Evolutionary conservation across 1,140 invertebrate genomes (phyloP), one percentile per base, ranked within the genome.

Genomic region (Caerostris darwini): DNA sequence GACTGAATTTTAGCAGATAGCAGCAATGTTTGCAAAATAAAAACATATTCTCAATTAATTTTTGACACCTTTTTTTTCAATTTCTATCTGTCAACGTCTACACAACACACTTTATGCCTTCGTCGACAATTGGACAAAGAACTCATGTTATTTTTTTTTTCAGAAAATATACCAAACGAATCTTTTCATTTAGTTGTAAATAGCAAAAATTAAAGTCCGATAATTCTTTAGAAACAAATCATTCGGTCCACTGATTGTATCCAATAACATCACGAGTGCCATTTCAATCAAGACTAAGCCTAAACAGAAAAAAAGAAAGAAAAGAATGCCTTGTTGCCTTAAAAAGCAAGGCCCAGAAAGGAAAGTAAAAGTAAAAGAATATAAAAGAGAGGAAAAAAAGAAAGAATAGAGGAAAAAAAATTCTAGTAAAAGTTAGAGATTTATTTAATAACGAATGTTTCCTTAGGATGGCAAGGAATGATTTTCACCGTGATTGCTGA

Each of bases 391-490:
- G 19, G 14, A 19, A 87, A 87, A 5, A 34, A 12, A 10, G 12
- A 90, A 57, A 4, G 17, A 50, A 69, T 4, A 19, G 3, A 90
- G 53, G 53, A 56, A 58, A 34, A 34, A 59, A 59, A 90, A 59
- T 7, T 71, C 10, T 5, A 91, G 56, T 91, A 82, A 91, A 91
- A 91, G 89, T 91, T 91, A 61, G 69, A 91, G 69, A 91, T 91
- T 91, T 91, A 81, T 81, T 91, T 91, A 91, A 91, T 91, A 91
- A 91, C 69, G 89, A 90, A 69, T 90, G 64, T 50, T 3, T 10
- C 12, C 34, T 14, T n/a, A 56, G 64, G 64, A 71, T 14, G 5
- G 53, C 34, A 90, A 81, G 56, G 57, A 91, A 91, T 82, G 69
- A 59, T 91, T 34, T 91, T 91, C 59, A 77, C 14, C 56, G n/a